Percentiles rank a stretch among this genome's conserved stretches.
These are phyloP conservation scores for Taenaris catops DNA, from an alignment of 2,888 invertebrate species.

Conservation along the genomic window DNA sequence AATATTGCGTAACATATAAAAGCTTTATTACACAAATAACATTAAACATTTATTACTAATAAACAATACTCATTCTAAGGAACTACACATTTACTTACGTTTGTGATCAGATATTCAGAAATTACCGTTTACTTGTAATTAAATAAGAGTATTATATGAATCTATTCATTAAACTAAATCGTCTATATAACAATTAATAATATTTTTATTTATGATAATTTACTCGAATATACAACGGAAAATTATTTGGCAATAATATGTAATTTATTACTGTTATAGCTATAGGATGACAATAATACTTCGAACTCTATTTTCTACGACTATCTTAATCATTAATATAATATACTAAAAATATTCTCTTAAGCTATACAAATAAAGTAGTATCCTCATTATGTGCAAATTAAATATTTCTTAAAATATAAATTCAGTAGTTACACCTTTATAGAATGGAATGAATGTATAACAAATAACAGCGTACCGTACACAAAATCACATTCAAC, in stretches of 20 bases:
- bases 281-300: slow-evolving; percentile 10
- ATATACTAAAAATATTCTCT: slow-evolving; percentile 11
- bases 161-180: slow-evolving; percentile 1
- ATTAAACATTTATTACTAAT: slow-evolving; percentile 55
- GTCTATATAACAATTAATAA: slow-evolving; percentile 1
- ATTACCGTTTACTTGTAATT: slow-evolving; percentile 1
- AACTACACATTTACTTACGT: slow-evolving; percentile 23
- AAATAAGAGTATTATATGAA: slow-evolving; percentile 8
- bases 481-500: slow-evolving; percentile 54
- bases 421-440: slow-evolving; percentile 3
- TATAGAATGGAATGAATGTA: no score
- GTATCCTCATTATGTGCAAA: slow-evolving; percentile 13
- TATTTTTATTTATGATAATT: background rate
- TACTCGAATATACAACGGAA: slow-evolving; percentile 1
- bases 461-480: no score
- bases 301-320: slow-evolving; percentile 7
- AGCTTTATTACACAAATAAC: slow-evolving; percentile 50
- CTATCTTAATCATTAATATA: slow-evolving; percentile 13
- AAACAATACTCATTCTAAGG: slow-evolving; percentile 27
- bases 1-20: slow-evolving; percentile 42
- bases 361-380: slow-evolving; percentile 14
- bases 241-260: slow-evolving; percentile 9
- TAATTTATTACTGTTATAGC: slow-evolving; percentile 2
- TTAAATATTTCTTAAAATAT: slow-evolving; percentile 7
- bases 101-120: slow-evolving; percentile 7